Conservation (phyloP, 2,888 invertebrate species). For the Hydroisotoma schaefferi region DNA sequence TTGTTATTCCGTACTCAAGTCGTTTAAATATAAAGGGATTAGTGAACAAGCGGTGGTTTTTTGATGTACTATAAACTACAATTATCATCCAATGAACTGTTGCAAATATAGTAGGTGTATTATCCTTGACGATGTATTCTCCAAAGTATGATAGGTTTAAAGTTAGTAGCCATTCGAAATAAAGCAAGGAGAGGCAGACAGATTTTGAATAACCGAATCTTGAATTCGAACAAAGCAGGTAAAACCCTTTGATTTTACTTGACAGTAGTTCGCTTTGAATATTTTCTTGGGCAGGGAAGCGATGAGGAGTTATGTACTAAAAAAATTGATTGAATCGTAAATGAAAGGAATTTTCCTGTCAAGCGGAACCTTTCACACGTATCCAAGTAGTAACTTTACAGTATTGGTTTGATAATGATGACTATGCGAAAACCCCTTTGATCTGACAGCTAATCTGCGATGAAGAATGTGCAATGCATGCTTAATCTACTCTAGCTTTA, state of each 20-base stretch:
- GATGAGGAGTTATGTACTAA: too few species aligned
- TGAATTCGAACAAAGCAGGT: slow-evolving; percentile 2
- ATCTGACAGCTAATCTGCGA: slow-evolving; percentile 6
- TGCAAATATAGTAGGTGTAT: too few species aligned
- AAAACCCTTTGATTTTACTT: not conserved
- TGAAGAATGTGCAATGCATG: slow-evolving; percentile 13
- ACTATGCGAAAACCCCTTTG: slow-evolving; percentile 7
- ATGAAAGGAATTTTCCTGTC: slow-evolving; percentile 11
- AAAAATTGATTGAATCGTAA: slow-evolving; percentile 16
- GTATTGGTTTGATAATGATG: slow-evolving; percentile 5
- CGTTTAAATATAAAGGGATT: not conserved
- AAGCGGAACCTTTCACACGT: slow-evolving; percentile 14
- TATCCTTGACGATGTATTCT: not conserved
- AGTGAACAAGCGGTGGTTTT: not conserved
- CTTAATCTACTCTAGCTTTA: too few species aligned
- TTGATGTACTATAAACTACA: not conserved
- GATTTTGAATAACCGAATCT: too few species aligned
- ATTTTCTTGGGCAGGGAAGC: too few species aligned
- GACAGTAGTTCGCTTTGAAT: not conserved
- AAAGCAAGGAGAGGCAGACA: too few species aligned
- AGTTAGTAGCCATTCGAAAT: not conserved
- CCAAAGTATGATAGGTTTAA: not conserved
- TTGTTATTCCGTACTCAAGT: too few species aligned
- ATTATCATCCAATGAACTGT: too few species aligned
- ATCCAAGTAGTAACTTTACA: slow-evolving; percentile 3